phyloP scores from a whole-genome alignment of 2,113 vertebrate genomes.

The Cyprinodon variegatus region DNA sequence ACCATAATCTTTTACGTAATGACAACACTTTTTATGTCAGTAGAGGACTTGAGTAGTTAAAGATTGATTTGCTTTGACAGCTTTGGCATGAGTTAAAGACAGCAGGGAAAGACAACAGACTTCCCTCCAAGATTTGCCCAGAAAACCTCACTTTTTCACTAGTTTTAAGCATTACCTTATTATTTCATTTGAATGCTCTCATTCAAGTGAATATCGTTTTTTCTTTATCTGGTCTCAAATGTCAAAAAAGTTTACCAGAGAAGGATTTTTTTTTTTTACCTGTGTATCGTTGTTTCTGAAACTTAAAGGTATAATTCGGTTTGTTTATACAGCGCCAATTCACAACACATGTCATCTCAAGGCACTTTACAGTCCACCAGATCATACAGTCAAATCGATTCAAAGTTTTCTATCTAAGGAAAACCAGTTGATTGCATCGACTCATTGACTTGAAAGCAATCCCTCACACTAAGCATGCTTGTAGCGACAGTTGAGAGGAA shows the following conservation, averaged over 20 bases:
- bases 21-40: slow-evolving; percentile 48
- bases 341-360: no score
- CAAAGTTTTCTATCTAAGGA: no score
- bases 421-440: no score
- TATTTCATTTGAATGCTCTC: not conserved
- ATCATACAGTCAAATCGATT: no score
- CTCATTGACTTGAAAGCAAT: no score
- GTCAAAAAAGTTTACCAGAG: slow-evolving; percentile 2
- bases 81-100: slow-evolving; percentile 36
- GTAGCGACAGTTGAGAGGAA: no score
- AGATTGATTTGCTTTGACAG: slow-evolving; percentile 50
- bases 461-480: no score
- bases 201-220: slow-evolving; percentile 6
- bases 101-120: slow-evolving; percentile 36
- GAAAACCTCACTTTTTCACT: slow-evolving; percentile 37
- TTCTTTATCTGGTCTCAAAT: slow-evolving; percentile 16
- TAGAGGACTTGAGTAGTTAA: slow-evolving; percentile 32
- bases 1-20: slow-evolving; percentile 50
- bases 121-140: slow-evolving; percentile 41
- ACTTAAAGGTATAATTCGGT: no score
- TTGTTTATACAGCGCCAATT: no score
- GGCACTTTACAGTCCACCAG: no score
- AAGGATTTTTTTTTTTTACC: not conserved
- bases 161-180: slow-evolving; percentile 40
- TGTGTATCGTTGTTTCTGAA: not conserved